Evolutionary conservation across 2,113 vertebrate genomes (phyloP), one percentile per base, ranked within the genome.

Genomic region (Scatophagus argus): DNA sequence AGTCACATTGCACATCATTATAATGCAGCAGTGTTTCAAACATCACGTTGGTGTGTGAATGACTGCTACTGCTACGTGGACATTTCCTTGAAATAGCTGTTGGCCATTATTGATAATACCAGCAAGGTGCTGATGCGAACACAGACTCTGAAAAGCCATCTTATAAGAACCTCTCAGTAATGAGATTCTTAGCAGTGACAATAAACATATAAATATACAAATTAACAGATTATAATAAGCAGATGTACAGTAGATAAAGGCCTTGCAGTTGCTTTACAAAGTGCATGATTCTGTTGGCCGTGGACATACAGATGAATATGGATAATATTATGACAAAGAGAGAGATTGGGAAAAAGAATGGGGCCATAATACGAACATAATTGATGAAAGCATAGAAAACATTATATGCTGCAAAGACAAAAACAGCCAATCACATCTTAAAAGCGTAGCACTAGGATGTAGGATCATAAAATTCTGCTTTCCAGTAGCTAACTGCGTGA

Each of bases 161-260:
- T 34, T 52, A 17, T 56, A 38, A 44, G 21, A 81, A 10, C 29
- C 21, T 41, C 29, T 51, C 43, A 25, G 11, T 60, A 67, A 39
- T 67, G 36, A 43, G 39, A 78, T 25, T 31, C 1, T 43, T 64
- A 39, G 25, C 55, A 62, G 46, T 41, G 19, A 29, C 17, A 44
- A 29, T 41, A 62, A 27, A 62, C 25, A 63, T 27, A 14, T 19
- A 59, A 41, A 36, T 10, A 36, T 1, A 17, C 5, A 44, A 16
- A 23, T n/a, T n/a, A 43, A n/a, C 32, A 54, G n/a, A n/a, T 9
- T 27, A 65, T 19, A 77, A 62, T 41, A 38, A 43, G 64, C 39
- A 63, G 29, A 46, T 78, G 54, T 27, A 44, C 56, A 29, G 36
- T 64, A 72, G 63, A 78, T 71, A 82, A 69, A 73, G 46, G 58